These are phyloP conservation scores for Cinclus cinclus DNA, from an alignment of 2,113 vertebrate species.

Conservation along the genomic window DNA sequence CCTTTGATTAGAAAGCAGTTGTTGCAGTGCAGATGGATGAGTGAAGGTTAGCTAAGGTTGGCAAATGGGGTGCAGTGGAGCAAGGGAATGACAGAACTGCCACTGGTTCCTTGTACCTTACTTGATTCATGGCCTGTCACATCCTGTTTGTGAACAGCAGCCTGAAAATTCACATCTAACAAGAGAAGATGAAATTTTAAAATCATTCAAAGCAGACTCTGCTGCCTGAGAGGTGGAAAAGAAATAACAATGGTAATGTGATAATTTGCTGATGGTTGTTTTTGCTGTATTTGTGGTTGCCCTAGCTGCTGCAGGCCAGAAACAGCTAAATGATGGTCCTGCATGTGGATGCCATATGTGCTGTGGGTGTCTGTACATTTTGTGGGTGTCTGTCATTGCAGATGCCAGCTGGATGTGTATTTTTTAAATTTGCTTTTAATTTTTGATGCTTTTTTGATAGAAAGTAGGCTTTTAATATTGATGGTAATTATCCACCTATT, in stretches of 20 bases:
- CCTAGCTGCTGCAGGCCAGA: background rate
- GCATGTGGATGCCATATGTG: background rate
- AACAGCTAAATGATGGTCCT: background rate
- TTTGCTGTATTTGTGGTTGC: background rate
- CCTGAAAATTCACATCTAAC: background rate
- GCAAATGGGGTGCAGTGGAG: background rate
- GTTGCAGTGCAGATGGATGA: constrained; percentile 29
- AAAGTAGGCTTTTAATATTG: background rate
- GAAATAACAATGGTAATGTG: background rate
- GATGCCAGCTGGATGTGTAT: background rate
- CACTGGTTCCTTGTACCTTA: background rate
- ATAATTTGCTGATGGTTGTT: background rate
- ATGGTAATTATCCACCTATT: background rate
- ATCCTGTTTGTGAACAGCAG: background rate
- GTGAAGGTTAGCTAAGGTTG: constrained; percentile 36
- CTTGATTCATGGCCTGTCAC: background rate
- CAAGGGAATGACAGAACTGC: background rate
- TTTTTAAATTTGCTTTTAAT: background rate
- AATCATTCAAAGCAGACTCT: background rate
- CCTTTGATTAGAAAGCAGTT: constrained; percentile 13
- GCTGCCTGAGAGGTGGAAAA: background rate
- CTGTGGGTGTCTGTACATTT: background rate
- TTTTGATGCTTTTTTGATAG: background rate
- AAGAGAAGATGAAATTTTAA: background rate
- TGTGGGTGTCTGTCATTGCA: background rate